Evolutionary conservation across 2,797 vertebrate species (phyloP).

Genomic region (Scarus forsteni): DNA sequence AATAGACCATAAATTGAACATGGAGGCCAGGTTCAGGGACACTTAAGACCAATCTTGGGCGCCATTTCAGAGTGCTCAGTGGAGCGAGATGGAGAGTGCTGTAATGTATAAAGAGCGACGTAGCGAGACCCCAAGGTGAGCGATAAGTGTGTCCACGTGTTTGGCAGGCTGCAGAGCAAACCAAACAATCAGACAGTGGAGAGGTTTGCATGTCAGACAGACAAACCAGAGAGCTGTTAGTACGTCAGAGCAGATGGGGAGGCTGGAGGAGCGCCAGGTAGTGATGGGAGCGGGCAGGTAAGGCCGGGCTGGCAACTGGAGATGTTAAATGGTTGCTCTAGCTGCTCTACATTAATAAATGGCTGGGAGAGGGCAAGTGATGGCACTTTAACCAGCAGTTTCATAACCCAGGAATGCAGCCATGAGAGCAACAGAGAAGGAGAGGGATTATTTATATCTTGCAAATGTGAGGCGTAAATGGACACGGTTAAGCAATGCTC

Average conservation of each 20-base stretch:
- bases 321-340: slow-evolving; percentile 39
- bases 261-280: slow-evolving; percentile 57
- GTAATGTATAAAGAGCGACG: slow-evolving; percentile 43
- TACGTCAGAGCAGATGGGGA: slow-evolving; percentile 51
- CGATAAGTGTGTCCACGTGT: slow-evolving; percentile 79
- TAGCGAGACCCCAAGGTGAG: slow-evolving; percentile 65
- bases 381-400: slow-evolving; percentile 47
- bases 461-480: slow-evolving; percentile 64
- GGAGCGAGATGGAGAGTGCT: slow-evolving; percentile 7
- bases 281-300: slow-evolving; percentile 12
- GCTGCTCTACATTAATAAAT: slow-evolving; percentile 37
- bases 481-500: slow-evolving; percentile 67
- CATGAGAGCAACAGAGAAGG: slow-evolving; percentile 42
- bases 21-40: slow-evolving; percentile 62
- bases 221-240: slow-evolving; percentile 52
- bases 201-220: slow-evolving; percentile 60
- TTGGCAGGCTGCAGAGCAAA: slow-evolving; percentile 56
- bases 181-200: slow-evolving; percentile 66
- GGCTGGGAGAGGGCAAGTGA: slow-evolving; percentile 26
- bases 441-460: slow-evolving; percentile 72
- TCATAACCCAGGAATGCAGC: slow-evolving; percentile 56
- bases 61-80: slow-evolving; percentile 47
- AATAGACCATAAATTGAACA: slow-evolving; percentile 66
- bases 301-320: slow-evolving; percentile 26
- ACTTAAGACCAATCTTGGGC: slow-evolving; percentile 57